phyloP scores from a whole-genome alignment of 2,888 invertebrate species.

The Hydriomena furcata region DNA sequence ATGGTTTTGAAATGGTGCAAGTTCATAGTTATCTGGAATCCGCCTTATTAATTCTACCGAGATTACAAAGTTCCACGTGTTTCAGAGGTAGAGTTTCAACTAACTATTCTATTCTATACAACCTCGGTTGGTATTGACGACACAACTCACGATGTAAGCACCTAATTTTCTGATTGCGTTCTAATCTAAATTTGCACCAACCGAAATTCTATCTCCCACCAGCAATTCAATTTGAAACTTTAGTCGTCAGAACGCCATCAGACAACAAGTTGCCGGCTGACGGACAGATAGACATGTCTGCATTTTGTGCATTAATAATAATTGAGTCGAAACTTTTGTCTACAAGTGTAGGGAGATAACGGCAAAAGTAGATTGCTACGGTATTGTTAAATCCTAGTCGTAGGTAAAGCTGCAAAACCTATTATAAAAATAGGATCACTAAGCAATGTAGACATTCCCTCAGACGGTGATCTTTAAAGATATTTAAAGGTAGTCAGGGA shows the following conservation, averaged over 20 bases:
- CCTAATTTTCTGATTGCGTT: conserved; percentile 2
- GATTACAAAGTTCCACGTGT: too few relatives aligned
- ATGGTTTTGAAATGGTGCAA: too few relatives aligned
- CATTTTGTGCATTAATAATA: conserved; percentile 19
- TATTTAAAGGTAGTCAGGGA: too few relatives aligned
- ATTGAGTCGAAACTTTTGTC: conserved; percentile 21
- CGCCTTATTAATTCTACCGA: too few relatives aligned
- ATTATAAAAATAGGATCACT: too few relatives aligned
- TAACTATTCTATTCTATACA: too few relatives aligned
- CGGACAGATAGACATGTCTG: conserved; percentile 11
- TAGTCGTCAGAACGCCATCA: conserved; percentile 25
- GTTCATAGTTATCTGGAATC: too few relatives aligned
- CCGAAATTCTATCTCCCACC: conserved; percentile 12
- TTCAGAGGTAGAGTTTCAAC: too few relatives aligned
- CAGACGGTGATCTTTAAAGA: too few relatives aligned
- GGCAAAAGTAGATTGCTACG: conserved; percentile 10
- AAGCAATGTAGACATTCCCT: too few relatives aligned
- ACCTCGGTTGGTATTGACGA: not conserved
- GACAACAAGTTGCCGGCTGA: conserved; percentile 18
- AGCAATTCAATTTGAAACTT: conserved; percentile 28
- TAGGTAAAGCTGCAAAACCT: conserved; percentile 2
- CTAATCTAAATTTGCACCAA: conserved; percentile 18
- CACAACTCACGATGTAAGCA: not conserved
- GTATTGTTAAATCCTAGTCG: conserved; percentile 8
- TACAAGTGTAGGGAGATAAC: conserved; percentile 11